Percentiles rank a stretch among this genome's conserved stretches.
These are phyloP conservation scores for Callimorpha dominula DNA, from an alignment of 2,888 invertebrate genomes.

Conservation along the genomic window DNA sequence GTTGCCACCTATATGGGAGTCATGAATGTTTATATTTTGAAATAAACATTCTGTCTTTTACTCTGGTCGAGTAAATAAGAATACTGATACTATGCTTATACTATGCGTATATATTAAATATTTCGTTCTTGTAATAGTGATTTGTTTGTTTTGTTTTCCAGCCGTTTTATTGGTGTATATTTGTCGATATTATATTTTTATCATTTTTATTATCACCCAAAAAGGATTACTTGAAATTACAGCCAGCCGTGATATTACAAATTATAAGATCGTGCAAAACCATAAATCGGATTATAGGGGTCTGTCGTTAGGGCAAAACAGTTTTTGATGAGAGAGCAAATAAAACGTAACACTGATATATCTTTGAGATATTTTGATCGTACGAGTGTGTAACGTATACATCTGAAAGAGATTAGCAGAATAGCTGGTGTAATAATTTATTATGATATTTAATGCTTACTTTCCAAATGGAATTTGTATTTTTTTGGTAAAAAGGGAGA, in stretches of 20 bases:
- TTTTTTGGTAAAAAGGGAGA: not conserved
- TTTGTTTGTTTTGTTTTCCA: too few species aligned
- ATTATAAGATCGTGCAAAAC: conserved; percentile 50
- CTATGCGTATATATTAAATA: too few species aligned
- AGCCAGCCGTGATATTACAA: conserved; percentile 52
- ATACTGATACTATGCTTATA: too few species aligned
- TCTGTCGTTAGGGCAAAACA: conserved; percentile 46
- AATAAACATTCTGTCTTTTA: too few species aligned
- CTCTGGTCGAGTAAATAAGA: too few species aligned
- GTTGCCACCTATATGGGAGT: not conserved
- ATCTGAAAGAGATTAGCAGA: conserved; percentile 3
- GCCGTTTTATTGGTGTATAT: too few species aligned
- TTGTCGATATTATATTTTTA: too few species aligned
- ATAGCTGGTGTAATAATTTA: not conserved
- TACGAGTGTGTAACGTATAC: conserved; percentile 4
- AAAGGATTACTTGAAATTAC: conserved; percentile 38
- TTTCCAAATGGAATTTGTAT: not conserved
- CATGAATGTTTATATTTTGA: too few species aligned
- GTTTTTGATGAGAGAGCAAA: conserved; percentile 46
- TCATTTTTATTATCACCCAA: conserved; percentile 33
- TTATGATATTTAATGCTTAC: not conserved
- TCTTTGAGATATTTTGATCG: conserved; percentile 22
- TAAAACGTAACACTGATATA: conserved; percentile 32
- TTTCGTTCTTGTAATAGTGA: too few species aligned
- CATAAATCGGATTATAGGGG: conserved; percentile 57